phyloP scores from a whole-genome alignment of 2,113 vertebrate species.

The Tor tambroides region DNA sequence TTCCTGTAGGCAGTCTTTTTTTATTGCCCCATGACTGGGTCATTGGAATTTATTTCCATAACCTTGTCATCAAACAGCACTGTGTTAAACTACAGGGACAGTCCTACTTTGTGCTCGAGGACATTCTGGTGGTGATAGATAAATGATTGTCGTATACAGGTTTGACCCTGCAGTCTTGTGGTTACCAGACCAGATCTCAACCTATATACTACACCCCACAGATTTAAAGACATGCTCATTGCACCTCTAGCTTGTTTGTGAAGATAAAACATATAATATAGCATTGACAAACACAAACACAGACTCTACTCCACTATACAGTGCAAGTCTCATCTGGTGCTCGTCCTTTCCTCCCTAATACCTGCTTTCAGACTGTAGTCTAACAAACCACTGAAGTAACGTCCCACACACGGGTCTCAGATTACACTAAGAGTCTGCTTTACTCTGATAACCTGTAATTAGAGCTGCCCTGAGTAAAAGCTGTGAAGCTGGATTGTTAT shows the following conservation, averaged over 20 bases:
- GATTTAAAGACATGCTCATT: background rate
- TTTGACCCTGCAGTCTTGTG: background rate
- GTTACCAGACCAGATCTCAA: background rate
- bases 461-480: constrained; percentile 10
- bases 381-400: background rate
- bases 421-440: constrained; percentile 4
- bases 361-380: background rate
- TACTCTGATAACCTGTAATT: constrained; percentile 51
- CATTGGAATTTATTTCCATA: background rate
- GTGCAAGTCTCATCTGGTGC: background rate
- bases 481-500: constrained; percentile 33
- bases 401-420: constrained; percentile 13
- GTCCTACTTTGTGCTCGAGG: background rate
- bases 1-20: background rate
- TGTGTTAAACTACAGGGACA: background rate
- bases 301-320: background rate
- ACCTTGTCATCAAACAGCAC: background rate
- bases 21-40: background rate
- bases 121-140: background rate
- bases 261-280: background rate
- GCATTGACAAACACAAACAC: background rate
- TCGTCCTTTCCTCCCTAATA: background rate
- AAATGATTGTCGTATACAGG: background rate
- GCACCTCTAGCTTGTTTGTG: background rate
- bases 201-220: background rate